A percentile compares a stretch with the other conserved stretches of the same genome.
Evolutionary conservation across 2,888 invertebrate genomes (phyloP).

Genomic region (Dexiosoma caninum): DNA sequence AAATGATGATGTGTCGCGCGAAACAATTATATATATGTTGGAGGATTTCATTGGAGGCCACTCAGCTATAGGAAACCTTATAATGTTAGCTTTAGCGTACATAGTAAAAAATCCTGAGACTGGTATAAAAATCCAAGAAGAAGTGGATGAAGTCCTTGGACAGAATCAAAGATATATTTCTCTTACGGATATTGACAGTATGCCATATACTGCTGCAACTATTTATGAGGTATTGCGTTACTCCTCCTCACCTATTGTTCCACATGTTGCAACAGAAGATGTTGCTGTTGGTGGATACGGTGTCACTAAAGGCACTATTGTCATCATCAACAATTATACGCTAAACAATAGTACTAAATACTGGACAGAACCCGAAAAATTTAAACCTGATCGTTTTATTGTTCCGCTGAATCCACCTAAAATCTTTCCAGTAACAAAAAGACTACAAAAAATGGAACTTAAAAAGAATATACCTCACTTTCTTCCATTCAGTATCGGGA

Average conservation of each 20-base stretch:
- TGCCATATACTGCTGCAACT: constrained; percentile 90
- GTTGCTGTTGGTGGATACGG: constrained; percentile 85
- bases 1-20: constrained; percentile 82
- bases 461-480: constrained; percentile 84
- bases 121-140: constrained; percentile 82
- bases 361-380: constrained; percentile 85
- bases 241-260: constrained; percentile 92
- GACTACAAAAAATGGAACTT: constrained; percentile 71
- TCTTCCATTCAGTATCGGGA: constrained; percentile 91
- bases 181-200: constrained; percentile 82
- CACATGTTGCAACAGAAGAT: constrained; percentile 90
- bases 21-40: constrained; percentile 88
- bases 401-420: constrained; percentile 63
- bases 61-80: constrained; percentile 90
- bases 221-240: constrained; percentile 88
- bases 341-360: constrained; percentile 85
- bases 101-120: constrained; percentile 84
- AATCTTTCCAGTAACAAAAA: constrained; percentile 9
- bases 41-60: constrained; percentile 94
- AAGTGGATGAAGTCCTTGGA: constrained; percentile 82
- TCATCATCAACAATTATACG: constrained; percentile 91
- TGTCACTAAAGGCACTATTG: constrained; percentile 86
- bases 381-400: constrained; percentile 87
- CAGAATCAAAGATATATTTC: constrained; percentile 79
- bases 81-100: constrained; percentile 86